Base-by-base conservation (phyloP, 1,140 invertebrate genomes). In the Drosophila tropicalis region DNA sequence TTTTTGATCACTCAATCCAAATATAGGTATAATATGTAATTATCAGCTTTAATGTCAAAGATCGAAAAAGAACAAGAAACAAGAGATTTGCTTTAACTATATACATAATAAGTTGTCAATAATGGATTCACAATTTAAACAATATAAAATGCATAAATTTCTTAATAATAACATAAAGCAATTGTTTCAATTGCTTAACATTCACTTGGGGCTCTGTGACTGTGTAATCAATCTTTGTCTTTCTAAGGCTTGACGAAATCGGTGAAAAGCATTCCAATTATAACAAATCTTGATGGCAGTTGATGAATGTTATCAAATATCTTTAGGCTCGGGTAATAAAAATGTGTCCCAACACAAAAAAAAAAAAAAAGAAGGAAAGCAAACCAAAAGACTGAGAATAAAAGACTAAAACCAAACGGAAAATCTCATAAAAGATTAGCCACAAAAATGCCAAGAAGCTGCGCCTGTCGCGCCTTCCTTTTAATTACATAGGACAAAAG, bases 351-450 rank as follows among this genome's bases (percentile, higher is more conserved):
- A 51, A 9, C 34, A 1, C 34, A 36, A 17, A 22, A 51, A 22
- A 17, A 34, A 41, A 47, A 47, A 22, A 19, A 3, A 17, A 47
- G 17, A 47, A 17, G 34, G 9, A 36, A 9, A 36, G 32, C 6
- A 36, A 12, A 47, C 44, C 56, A 58, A 58, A 56, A 39, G 17
- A 36, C 32, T 12, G 36, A 39, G 34, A 58, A 58, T 36, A 25
- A 58, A 57, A 36, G 32, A 17, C 54, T 17, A 17, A 36, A 56
- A n/a, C 56, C 56, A 19, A 36, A 57, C 12, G 29, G 56, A 58
- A 58, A 58, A 58, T 58, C 56, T 58, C 56, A 39, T 58, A 58
- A 58, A 58, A 36, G 56, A 58, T 58, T 58, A 58, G 56, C 56
- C 56, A 39, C 56, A 58, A 36, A 58, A 58, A 58, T 58, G 56